Base-by-base conservation (phyloP, 2,797 vertebrate species). In the Coregonus sp. region DNA sequence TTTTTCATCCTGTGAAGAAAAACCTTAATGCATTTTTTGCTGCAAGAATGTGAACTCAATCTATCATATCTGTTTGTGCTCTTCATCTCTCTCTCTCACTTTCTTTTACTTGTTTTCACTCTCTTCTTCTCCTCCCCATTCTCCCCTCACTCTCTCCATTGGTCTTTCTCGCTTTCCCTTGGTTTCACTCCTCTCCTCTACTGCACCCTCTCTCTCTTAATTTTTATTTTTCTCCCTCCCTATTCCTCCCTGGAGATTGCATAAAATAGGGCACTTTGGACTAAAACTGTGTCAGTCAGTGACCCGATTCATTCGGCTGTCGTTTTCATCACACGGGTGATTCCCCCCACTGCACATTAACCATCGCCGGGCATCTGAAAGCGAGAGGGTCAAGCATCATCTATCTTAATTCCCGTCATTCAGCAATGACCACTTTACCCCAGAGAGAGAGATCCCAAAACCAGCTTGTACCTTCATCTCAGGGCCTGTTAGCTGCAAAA, bases 231-330 rank as follows among this genome's bases (percentile, higher is more conserved):
- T 72, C 33, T 69, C 35, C 11, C 20, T 73, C 6, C n/a, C 40
- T 31, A 37, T 33, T 33, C 35, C 29, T 47, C 89, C 83, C 79
- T 12, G 20, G 89, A 89, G 90, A 87, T 81, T 66, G 35, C 15
- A 84, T 74, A 84, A 90, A 92, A 83, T 92, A 77, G 90, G 89
- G 82, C 90, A 85, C 80, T 88, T 87, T 86, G 85, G 67, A 76
- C 81, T 76, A 77, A 84, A 94, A 88, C 86, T 90, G 84, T 92
- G 89, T 90, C 88, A 92, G 77, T 90, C 87, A 75, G 79, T 91
- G 91, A 91, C 91, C 92, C 83, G 82, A 90, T 92, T 93, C 59
- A 70, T 86, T 82, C 88, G 80, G 72, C 82, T 89, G 84, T 73
- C 25, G 9, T 88, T 87, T 83, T 84, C 78, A 86, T 83, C 75